Percentiles rank a stretch among this genome's conserved stretches.
phyloP scores from a whole-genome alignment of 2,888 invertebrate genomes.

The Anarsia innoxiella region DNA sequence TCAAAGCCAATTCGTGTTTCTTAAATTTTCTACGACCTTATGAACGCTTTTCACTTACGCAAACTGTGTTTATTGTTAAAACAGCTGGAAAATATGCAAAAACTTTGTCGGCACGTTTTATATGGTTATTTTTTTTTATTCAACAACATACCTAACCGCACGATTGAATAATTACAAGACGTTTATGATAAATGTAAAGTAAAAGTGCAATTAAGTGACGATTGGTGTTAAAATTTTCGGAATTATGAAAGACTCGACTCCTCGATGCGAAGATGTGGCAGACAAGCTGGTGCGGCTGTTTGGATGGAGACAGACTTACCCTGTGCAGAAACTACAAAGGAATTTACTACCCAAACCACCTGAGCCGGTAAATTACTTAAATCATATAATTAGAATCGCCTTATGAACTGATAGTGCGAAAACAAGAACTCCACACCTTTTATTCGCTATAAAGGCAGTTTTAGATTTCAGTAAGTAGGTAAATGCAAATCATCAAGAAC shows the following conservation, averaged over 20 bases:
- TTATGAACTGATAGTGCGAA: neutral
- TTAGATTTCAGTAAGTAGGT: no score
- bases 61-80: conserved; percentile 5
- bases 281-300: conserved; percentile 85
- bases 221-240: conserved; percentile 1
- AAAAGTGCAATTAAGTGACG: neutral
- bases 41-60: conserved; percentile 19
- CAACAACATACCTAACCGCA: no score
- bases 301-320: conserved; percentile 87
- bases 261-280: conserved; percentile 84
- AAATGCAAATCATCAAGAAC: no score
- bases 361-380: conserved; percentile 2
- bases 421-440: neutral
- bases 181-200: neutral
- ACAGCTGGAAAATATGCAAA: neutral
- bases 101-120: no score
- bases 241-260: conserved; percentile 77
- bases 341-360: conserved; percentile 62
- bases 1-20: conserved; percentile 5
- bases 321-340: conserved; percentile 85
- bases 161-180: neutral
- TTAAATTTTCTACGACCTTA: conserved; percentile 16
- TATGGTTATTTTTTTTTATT: no score
- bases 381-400: no score
- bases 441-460: no score